These are phyloP conservation scores for Syngnathus typhle DNA, from an alignment of 2,113 vertebrate species.

Conservation along the genomic window DNA sequence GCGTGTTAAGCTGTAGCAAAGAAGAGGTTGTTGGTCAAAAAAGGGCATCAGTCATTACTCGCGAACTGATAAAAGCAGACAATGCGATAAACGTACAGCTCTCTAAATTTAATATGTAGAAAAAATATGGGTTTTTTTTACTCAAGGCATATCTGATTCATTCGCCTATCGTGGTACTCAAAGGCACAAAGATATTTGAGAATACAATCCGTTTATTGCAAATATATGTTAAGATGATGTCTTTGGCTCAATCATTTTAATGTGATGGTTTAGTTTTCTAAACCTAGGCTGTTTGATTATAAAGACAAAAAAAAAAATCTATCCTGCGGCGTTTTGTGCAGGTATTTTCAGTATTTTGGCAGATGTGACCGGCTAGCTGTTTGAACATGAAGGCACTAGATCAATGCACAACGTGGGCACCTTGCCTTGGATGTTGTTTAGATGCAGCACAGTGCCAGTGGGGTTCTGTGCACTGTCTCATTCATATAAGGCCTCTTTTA, in stretches of 20 bases:
- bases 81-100: no score
- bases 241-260: not conserved
- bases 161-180: no score
- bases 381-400: slow-evolving; percentile 44
- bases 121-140: no score
- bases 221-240: no score
- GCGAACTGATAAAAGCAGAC: no score
- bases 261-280: not conserved
- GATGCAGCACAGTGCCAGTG: slow-evolving; percentile 49
- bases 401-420: slow-evolving; percentile 52
- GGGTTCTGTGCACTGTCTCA: slow-evolving; percentile 45
- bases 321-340: not conserved
- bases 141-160: no score
- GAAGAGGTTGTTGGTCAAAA: no score
- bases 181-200: no score
- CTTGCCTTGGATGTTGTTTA: slow-evolving; percentile 50
- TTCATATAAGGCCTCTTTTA: slow-evolving; percentile 60
- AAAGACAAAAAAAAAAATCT: not conserved
- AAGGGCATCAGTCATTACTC: no score
- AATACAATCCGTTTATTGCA: no score
- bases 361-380: slow-evolving; percentile 27
- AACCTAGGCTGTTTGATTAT: not conserved
- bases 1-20: no score
- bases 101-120: no score
- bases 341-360: slow-evolving; percentile 18